A percentile compares a stretch with the other conserved stretches of the same genome.
phyloP scores from a whole-genome alignment of 2,113 vertebrate genomes.

The Ciconia stormi region DNA sequence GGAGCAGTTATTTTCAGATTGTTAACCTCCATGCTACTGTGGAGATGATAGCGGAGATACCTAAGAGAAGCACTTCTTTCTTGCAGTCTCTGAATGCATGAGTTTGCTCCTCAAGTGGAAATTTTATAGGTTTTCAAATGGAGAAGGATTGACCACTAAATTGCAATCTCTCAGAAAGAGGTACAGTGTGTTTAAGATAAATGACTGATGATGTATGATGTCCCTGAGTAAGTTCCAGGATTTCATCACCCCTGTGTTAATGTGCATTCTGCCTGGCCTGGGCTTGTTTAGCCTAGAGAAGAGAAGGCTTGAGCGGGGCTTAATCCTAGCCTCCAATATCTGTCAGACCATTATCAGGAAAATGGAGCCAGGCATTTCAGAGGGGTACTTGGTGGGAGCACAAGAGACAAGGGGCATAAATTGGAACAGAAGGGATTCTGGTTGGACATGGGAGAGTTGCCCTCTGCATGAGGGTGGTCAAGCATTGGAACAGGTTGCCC shows the following conservation, averaged over 20 bases:
- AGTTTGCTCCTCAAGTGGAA: not conserved
- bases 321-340: no score
- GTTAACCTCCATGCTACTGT: not conserved
- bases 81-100: not conserved
- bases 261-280: not conserved
- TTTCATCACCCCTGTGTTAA: not conserved
- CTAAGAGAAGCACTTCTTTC: not conserved
- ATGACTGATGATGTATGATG: not conserved
- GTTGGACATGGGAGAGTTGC: fast-evolving
- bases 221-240: not conserved
- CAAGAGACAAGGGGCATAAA: not conserved
- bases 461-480: fast-evolving
- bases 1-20: not conserved
- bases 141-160: not conserved
- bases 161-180: not conserved
- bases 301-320: not conserved
- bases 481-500: not conserved
- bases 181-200: not conserved
- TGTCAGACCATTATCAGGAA: not conserved
- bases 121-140: fast-evolving
- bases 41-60: not conserved
- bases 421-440: not conserved
- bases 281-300: not conserved
- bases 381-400: not conserved
- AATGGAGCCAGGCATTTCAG: not conserved